Percentiles rank a stretch among this genome's conserved stretches.
phyloP scores from a whole-genome alignment of 1,140 invertebrate genomes.

The Solenopsis fugax region DNA sequence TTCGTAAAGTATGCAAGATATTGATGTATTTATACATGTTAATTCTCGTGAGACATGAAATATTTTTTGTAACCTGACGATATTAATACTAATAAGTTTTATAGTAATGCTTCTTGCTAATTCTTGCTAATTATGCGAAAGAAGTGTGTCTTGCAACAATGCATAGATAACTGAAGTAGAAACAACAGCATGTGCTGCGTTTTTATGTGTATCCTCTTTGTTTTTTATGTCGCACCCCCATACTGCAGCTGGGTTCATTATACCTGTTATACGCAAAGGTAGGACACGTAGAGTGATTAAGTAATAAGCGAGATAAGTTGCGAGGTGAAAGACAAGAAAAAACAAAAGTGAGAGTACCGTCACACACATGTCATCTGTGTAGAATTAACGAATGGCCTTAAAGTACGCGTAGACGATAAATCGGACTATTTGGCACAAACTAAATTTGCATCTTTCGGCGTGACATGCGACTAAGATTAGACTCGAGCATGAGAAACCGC shows the following conservation, averaged over 20 bases:
- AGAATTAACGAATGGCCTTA: constrained; percentile 60
- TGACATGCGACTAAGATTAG: constrained; percentile 42
- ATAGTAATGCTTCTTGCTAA: neutral
- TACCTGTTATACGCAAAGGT: constrained; percentile 86
- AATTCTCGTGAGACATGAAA: neutral
- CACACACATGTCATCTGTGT: neutral
- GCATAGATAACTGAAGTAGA: constrained; percentile 41
- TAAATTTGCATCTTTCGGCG: constrained; percentile 24
- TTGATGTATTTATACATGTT: neutral
- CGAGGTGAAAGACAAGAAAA: neutral
- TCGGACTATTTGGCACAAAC: constrained; percentile 28
- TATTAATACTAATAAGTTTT: constrained; percentile 7
- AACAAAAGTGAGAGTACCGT: neutral
- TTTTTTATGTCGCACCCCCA: constrained; percentile 81
- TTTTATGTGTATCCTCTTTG: constrained; percentile 82
- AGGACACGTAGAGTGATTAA: constrained; percentile 80
- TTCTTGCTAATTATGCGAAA: constrained; percentile 20
- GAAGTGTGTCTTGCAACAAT: constrained; percentile 39
- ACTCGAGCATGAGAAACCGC: constrained; percentile 61
- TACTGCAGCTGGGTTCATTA: constrained; percentile 85
- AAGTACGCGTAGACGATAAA: constrained; percentile 52
- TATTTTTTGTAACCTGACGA: neutral
- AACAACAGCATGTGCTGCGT: constrained; percentile 55
- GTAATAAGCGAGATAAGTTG: constrained; percentile 51
- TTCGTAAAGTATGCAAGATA: neutral